Evolutionary conservation across 1,140 invertebrate genomes (phyloP).

Genomic region (Drosophila trapezifrons): DNA sequence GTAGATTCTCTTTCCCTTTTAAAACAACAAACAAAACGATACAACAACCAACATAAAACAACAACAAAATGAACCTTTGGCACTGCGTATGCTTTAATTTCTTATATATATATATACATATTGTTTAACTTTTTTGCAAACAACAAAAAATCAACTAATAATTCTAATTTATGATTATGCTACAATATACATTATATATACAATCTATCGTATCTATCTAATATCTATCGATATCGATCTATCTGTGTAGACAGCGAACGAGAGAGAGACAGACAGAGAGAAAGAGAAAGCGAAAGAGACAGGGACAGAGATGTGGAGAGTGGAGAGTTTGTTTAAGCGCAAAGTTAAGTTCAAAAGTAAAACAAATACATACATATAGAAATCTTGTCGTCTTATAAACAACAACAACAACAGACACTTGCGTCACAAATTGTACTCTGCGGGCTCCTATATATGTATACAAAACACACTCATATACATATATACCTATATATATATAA

Average conservation of each 20-base stretch:
- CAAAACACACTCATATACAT: constrained; percentile 1
- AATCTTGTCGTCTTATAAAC: constrained; percentile 33
- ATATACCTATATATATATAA: neutral
- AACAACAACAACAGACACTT: constrained; percentile 29
- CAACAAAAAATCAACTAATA: constrained; percentile 62
- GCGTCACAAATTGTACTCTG: constrained; percentile 41
- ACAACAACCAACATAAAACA: neutral
- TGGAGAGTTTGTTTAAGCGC: constrained; percentile 59
- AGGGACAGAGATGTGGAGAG: constrained; percentile 10
- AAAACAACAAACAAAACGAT: constrained; percentile 16
- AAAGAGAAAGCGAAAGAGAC: constrained; percentile 6
- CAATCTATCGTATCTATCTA: constrained; percentile 49
- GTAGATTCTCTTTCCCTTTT: constrained; percentile 42
- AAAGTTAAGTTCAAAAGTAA: constrained; percentile 65
- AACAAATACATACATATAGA: constrained; percentile 42
- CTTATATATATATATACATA: constrained; percentile 41
- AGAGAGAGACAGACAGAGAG: constrained; percentile 10
- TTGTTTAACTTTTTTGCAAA: constrained; percentile 51
- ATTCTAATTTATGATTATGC: constrained; percentile 71
- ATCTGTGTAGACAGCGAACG: constrained; percentile 30
- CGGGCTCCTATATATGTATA: constrained; percentile 29
- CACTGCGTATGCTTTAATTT: constrained; percentile 56
- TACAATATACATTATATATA: constrained; percentile 67
- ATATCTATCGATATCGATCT: constrained; percentile 46
- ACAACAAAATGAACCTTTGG: constrained; percentile 34